Evolutionary conservation across 2,797 vertebrate species (phyloP), one percentile per base, ranked within the genome.

Genomic region (Geotrypetes seraphini): DNA sequence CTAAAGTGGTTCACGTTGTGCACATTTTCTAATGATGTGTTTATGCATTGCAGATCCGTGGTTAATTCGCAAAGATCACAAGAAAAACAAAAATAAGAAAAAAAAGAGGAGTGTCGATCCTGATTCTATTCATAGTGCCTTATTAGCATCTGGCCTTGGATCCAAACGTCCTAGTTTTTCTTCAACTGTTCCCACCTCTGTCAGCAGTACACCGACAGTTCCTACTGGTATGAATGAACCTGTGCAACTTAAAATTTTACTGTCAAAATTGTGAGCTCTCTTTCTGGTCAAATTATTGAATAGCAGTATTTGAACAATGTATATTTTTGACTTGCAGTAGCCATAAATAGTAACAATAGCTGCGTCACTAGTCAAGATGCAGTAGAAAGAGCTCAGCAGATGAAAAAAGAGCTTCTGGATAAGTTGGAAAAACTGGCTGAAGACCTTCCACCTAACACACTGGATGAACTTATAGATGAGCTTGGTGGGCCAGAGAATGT

Each of bases 71-170:
- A 99, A 99, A 76, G 96, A 94, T n/a, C 89, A 91, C 42, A 98
- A 97, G 73, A 99, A 91, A 59, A 77, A 67, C 38, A 97, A 95
- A 62, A 87, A 96, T 36, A 84, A 82, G 43, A 95, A 87, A 66
- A 91, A 91, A 51, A 94, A 88, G 47, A 93, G 80, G 71, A 89
- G 87, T 18, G 91, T 98, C 36, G 96, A 99, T 60, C 96, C 96
- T 10, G 96, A 98, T 75, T 99, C 93, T 13, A 97, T 99, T 78
- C 94, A 99, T 75, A 98, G 96, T 92, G 95, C 96, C 89, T 93
- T 99, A 89, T 72, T 99, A 75, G 96, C 96, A 28, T 99, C 95
- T 11, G 96, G 95, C 36, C 84, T 98, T 5, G 92, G 92, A 57
- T 92, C 92, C 36, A 95, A 86, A 55, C 78, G 91, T 25, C 93